Evolutionary conservation across 2,113 vertebrate genomes (phyloP), one percentile per base, ranked within the genome.

Genomic region (Mystacornis crossleyi): DNA sequence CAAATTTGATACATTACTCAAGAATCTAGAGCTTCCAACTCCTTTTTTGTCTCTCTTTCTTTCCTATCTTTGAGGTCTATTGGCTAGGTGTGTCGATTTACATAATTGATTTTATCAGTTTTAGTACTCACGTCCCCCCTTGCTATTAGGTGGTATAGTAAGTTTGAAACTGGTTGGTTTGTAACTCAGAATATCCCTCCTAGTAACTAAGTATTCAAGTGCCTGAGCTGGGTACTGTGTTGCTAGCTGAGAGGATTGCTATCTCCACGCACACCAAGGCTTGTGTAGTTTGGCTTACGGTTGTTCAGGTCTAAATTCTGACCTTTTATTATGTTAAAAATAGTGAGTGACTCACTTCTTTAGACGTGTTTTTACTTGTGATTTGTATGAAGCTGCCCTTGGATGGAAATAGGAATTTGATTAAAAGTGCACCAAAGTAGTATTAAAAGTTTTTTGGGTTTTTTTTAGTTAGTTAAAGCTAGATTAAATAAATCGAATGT

Each of bases 281-380:
- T 74, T 70, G 55, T 66, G 54, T 65, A 66, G 75, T 61, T 94
- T 86, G 82, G 58, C 60, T 77, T 90, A 69, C 0, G 1, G 58
- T 82, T 61, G 54, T 67, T 89, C 42, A 64, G 53, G 36, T 86
- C 85, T 95, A 81, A 93, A 94, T 86, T 94, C 82, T 96, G 93
- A 92, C 29, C 24, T 83, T 90, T 93, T 90, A 87, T 94, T 89
- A 86, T 66, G 85, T 90, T 96, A 95, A 96, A 97, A 96, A 95
- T 95, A 94, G 90, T 66, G 86, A 95, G 72, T 96, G 93, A 96
- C 48, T 93, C 80, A 83, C 51, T 84, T 43, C 69, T 92, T 84
- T 38, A 89, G 75, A 65, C 15, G 1, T 79, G 90, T 94, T 96
- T 94, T 93, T 50, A 77, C 95, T 92, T 97, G 95, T 84, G 64